Evolutionary conservation across 2,888 invertebrate genomes (phyloP), one percentile per base, ranked within the genome.

Genomic region (Colostygia pectinataria): DNA sequence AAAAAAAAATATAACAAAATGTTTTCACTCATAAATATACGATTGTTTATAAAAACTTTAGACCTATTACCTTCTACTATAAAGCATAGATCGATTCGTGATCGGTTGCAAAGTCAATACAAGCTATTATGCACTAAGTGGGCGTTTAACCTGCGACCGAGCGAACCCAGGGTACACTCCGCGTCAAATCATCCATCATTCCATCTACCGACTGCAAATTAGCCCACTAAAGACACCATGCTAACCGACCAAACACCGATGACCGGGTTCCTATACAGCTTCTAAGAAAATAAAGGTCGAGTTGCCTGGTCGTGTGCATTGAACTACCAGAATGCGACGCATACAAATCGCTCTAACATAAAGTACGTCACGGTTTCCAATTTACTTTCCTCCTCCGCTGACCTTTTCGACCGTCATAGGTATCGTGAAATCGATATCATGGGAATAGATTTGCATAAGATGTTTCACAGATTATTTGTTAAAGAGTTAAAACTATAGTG

Each of bases 91-190:
- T 83, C 71, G 68, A 59, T 65, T 83, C 80, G 77, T 78, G 81
- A 84, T 83, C 77, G 74, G 73, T 72, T 75, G 75, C 71, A 84
- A 77, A 88, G 87, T 88, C 88, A 88, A 88, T 88, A 86, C 74
- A 71, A 77, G 80, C 80, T 77, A 76, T 85, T 85, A 85, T 83
- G 85, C 78, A 69, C 82, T 81, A 85, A 87, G 83, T 87, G 83
- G 83, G 83, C 72, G 84, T 87, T 87, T 88, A 86, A 86, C 87
- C 87, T 83, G 63, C 77, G 80, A 77, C 83, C 75, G 70, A 71
- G 77, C 67, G 64, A 63, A 71, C 71, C 71, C 79, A 64, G 69
- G 77, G 77, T 79, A 76, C 69, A 76, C 71, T 65, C 71, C 77
- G 79, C 80, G 82, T 85, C 83, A 79, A 80, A 66, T 77, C 71